Evolutionary conservation across 2,797 vertebrate genomes (phyloP).

Genomic region (Enteromius fasciolatus): DNA sequence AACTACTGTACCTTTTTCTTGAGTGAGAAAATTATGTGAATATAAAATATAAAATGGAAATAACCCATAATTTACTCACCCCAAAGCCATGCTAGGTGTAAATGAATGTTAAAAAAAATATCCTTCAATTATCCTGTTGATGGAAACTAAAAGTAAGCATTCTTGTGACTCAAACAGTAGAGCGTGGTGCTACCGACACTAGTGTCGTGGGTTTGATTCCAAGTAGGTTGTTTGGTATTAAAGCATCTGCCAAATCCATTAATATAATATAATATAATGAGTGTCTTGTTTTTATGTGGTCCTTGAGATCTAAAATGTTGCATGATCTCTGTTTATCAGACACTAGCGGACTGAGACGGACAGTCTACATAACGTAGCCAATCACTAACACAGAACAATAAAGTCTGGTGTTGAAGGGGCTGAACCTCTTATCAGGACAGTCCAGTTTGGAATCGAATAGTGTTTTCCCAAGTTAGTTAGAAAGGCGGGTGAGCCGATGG

Average conservation of each 20-base stretch:
- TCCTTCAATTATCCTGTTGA: too few species aligned
- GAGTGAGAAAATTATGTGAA: too few species aligned
- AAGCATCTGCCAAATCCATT: background rate
- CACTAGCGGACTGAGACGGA: conserved; percentile 27
- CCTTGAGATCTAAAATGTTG: background rate
- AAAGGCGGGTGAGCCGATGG: conserved; percentile 54
- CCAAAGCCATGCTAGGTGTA: too few species aligned
- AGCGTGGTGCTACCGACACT: background rate
- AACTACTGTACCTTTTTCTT: too few species aligned
- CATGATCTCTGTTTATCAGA: conserved; percentile 56
- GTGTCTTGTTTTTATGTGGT: background rate
- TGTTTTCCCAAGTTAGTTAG: conserved; percentile 66
- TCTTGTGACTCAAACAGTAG: background rate
- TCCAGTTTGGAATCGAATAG: conserved; percentile 65
- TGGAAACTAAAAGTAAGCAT: background rate
- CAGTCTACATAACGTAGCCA: conserved; percentile 41
- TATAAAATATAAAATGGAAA: too few species aligned
- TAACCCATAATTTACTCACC: too few species aligned
- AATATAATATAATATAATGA: background rate
- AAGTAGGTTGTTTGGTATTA: background rate
- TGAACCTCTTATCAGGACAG: conserved; percentile 64
- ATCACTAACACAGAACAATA: conserved; percentile 61
- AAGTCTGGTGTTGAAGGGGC: conserved; percentile 45
- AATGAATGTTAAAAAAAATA: too few species aligned
- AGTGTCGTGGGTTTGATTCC: background rate